Base-by-base conservation (phyloP, 1,140 invertebrate species). In the Solenopsis invicta region DNA sequence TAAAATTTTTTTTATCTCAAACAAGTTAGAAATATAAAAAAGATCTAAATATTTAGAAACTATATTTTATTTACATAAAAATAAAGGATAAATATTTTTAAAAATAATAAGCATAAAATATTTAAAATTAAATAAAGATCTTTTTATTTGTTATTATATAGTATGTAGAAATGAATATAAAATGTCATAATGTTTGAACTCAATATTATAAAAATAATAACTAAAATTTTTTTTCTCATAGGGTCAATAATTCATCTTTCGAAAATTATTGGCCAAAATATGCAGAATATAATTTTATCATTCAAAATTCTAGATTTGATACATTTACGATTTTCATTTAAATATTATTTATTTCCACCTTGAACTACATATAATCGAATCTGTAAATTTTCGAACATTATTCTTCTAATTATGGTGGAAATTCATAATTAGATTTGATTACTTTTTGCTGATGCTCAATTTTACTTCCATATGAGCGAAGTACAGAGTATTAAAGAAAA, bases 241-340 rank as follows among this genome's bases (percentile, higher is more conserved):
- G 88, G 18, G 56, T 29, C 13, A 16, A 62, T 89, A 72, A 37
- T 29, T 67, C 87, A 18, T 61, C 61, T 6, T 41, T 18, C 5
- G 85, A 90, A 90, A 66, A 90, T 6, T 61, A 54, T 18, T 62
- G 18, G 2, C 54, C 81, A 16, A 34, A 3, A 21, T 54, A 67
- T 62, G 24, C 52, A 29, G 13, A 18, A 56, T 18, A 13, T 52
- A 37, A 75, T 75, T 24, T 45, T 77, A 45, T 50, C 13, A 12
- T 84, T 69, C 2, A 24, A 67, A 21, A 18, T n/a, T 50, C 24
- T 54, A 41, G 10, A 37, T 80, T 69, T 41, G 4, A 71, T 4
- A 54, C 21, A 45, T 80, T 41, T 24, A 54, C 3, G 0, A 50
- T 48, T 81, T 81, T 18, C 4, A 71, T 71, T 71, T 81, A 71